Conservation (phyloP, 1,140 invertebrate species). For the Drosophila sproati region DNA sequence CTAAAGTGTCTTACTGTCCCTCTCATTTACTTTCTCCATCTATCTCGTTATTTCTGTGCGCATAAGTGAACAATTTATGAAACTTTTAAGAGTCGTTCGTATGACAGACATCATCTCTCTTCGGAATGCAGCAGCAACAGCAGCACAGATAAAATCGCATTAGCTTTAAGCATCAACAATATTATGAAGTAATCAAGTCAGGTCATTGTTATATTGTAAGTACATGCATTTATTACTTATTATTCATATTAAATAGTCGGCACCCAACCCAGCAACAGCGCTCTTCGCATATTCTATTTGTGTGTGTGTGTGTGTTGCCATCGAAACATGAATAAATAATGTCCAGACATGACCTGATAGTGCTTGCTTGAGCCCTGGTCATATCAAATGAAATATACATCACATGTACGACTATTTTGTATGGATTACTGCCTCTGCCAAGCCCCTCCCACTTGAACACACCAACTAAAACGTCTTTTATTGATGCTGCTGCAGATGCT, state of each 20-base stretch:
- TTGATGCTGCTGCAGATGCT: not conserved
- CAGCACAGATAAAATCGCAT: conserved; percentile 24
- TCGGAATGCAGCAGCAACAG: conserved; percentile 1
- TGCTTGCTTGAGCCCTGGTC: conserved; percentile 4
- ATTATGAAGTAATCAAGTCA: conserved; percentile 38
- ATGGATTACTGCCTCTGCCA: conserved; percentile 27
- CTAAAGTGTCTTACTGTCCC: conserved; percentile 1
- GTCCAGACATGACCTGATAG: conserved; percentile 5
- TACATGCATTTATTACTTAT: conserved; percentile 40
- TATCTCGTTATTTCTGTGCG: not conserved
- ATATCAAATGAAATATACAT: conserved; percentile 47
- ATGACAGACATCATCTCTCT: not conserved
- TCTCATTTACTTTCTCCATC: not conserved
- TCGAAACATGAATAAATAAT: conserved; percentile 47
- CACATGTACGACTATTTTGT: conserved; percentile 50
- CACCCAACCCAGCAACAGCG: not conserved
- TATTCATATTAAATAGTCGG: conserved; percentile 38
- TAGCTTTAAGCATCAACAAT: conserved; percentile 35
- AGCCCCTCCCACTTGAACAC: not conserved
- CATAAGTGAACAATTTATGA: conserved; percentile 69
- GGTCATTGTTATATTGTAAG: conserved; percentile 31
- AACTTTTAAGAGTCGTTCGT: conserved; percentile 35
- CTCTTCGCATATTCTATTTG: conserved; percentile 35
- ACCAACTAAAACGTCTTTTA: too few species aligned
- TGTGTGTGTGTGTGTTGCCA: conserved; percentile 8